Evolutionary conservation across 1,140 invertebrate species (phyloP), one percentile per base, ranked within the genome.

Genomic region (Tetramorium parvispinum): DNA sequence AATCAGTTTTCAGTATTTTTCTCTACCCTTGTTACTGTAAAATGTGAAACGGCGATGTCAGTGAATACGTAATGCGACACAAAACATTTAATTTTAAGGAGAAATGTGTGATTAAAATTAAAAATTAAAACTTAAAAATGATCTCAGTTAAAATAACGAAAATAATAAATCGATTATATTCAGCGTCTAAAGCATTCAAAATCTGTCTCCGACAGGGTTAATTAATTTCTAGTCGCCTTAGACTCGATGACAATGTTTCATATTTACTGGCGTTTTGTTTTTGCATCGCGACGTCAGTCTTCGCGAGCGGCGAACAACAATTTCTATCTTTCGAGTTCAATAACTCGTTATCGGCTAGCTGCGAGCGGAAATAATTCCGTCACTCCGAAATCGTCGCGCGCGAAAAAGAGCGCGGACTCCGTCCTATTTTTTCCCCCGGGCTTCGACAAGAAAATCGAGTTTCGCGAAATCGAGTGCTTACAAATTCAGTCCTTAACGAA

Each of bases 291-390:
- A 89, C 40, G 76, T 57, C 66, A 73, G 21, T 88, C 88, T 89
- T 89, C 40, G 70, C 87, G 49, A 89, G 57, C 21, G 87, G 75
- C 83, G 59, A 88, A 89, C 85, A 88, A 89, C 88, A 89, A 89
- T 89, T 89, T 89, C 85, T 66, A 89, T 87, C 79, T 66, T 91
- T 91, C 85, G 85, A 87, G 87, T 91, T 88, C 90, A 91, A 91
- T 91, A 91, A 91, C 90, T 91, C 90, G 90, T 91, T 91, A 91
- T 91, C 90, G 90, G 77, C 57, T 85, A 55, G 81, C 87, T 89
- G 82, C 87, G 81, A 87, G 63, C 86, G 89, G 87, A 91, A 89
- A 88, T 91, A 91, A 89, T 91, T 89, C 85, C 70, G 85, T 83
- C 86, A 88, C 76, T 85, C 78, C 88, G 77, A 78, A 90, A 90